Evolutionary conservation across 2,113 vertebrate species (phyloP).

Genomic region (Apteryx mantelli): DNA sequence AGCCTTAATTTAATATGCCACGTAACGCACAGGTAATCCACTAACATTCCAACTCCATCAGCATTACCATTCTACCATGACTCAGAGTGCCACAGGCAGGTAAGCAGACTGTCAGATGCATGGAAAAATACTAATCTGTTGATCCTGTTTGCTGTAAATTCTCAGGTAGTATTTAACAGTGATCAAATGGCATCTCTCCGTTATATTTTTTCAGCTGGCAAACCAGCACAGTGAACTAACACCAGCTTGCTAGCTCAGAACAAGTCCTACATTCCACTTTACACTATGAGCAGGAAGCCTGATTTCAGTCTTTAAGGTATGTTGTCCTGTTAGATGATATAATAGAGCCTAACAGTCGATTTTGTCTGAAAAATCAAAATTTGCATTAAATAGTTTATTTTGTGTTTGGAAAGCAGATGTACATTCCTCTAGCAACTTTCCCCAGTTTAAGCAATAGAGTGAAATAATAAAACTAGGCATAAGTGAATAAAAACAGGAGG

Average conservation of each 20-base stretch:
- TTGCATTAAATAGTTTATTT: not conserved
- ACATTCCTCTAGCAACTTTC: conserved; percentile 18
- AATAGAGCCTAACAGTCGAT: not conserved
- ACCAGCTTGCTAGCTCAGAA: not conserved
- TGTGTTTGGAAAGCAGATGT: not conserved
- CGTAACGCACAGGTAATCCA: not conserved
- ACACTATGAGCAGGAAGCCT: not conserved
- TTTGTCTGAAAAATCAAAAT: not conserved
- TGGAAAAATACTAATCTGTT: accelerated
- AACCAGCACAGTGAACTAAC: not conserved
- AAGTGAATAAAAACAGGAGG: not conserved
- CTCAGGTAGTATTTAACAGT: not conserved
- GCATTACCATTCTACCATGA: accelerated
- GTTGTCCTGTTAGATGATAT: not conserved
- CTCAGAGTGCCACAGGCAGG: not conserved
- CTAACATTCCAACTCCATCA: not conserved
- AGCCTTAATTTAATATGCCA: not conserved
- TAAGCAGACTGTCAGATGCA: not conserved
- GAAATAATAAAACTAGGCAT: not conserved
- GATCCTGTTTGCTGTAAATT: not conserved
- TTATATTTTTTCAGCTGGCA: not conserved
- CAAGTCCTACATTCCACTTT: not conserved
- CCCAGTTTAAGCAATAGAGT: conserved; percentile 49
- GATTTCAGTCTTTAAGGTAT: not conserved
- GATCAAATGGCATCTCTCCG: not conserved